A percentile compares a stretch with the other conserved stretches of the same genome.
phyloP scores from a whole-genome alignment of 2,113 vertebrate genomes.

The Murina feae region DNA sequence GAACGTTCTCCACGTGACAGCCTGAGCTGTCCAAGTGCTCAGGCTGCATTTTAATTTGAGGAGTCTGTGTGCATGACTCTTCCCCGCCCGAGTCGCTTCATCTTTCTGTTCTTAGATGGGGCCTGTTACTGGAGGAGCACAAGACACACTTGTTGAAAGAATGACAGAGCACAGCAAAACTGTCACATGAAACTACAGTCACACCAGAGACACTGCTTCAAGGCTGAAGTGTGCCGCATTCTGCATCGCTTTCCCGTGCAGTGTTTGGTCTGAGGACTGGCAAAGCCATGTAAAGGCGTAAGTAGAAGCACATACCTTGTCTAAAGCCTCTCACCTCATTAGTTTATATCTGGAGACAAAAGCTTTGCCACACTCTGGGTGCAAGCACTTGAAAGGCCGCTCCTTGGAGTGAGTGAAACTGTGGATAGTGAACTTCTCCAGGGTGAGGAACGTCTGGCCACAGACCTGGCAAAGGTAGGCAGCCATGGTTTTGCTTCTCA shows the following conservation, averaged over 20 bases:
- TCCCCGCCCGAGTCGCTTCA: not conserved
- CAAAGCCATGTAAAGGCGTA: not conserved
- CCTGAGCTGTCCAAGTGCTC: not conserved
- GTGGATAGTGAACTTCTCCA: conserved; percentile 82
- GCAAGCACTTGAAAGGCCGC: conserved; percentile 81
- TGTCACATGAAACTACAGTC: not conserved
- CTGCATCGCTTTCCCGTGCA: not conserved
- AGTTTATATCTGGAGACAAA: conserved; percentile 86
- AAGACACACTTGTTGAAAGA: not conserved
- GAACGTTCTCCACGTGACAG: not conserved
- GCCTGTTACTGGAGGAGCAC: not conserved
- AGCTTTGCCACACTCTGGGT: conserved; percentile 83
- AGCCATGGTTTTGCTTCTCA: conserved; percentile 74
- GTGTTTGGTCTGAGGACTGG: not conserved
- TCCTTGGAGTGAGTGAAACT: conserved; percentile 79
- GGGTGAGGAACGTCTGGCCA: conserved; percentile 79
- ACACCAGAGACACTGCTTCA: not conserved
- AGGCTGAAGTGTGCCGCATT: not conserved
- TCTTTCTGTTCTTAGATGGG: not conserved
- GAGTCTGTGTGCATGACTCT: not conserved
- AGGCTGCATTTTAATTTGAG: not conserved
- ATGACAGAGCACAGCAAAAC: not conserved
- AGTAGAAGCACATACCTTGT: not conserved
- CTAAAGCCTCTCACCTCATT: conserved; percentile 79
- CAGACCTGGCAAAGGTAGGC: conserved; percentile 78